phyloP scores from a whole-genome alignment of 2,113 vertebrate species.

The Mormoops blainvillei region DNA sequence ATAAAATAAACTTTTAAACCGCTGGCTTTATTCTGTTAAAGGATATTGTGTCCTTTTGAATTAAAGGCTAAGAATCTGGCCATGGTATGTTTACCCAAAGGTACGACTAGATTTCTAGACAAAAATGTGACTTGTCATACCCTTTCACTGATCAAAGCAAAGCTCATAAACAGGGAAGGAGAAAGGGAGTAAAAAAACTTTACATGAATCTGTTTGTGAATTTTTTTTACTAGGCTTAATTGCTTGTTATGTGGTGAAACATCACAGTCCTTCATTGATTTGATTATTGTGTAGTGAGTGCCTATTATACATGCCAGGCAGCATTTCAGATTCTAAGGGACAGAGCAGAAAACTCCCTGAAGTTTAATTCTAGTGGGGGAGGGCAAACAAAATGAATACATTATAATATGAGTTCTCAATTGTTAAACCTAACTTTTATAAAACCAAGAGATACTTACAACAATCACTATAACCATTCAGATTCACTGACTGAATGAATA shows the following conservation, averaged over 20 bases:
- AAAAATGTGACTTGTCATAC: not conserved
- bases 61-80: not conserved
- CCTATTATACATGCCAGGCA: not conserved
- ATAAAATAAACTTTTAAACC: not conserved
- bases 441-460: not conserved
- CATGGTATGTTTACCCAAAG: not conserved
- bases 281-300: not conserved
- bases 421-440: not conserved
- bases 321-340: not conserved
- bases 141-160: not conserved
- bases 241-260: not conserved
- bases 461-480: not conserved
- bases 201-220: not conserved
- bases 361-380: not conserved
- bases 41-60: not conserved
- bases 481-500: not conserved
- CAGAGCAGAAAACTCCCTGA: not conserved
- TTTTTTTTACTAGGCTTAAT: not conserved
- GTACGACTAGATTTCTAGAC: not conserved
- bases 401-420: not conserved
- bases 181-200: not conserved
- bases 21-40: not conserved
- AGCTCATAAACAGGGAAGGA: not conserved
- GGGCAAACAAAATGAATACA: not conserved
- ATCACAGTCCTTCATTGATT: not conserved